phyloP scores from a whole-genome alignment of 2,888 invertebrate species.

The Sarcophaga rosellei region DNA sequence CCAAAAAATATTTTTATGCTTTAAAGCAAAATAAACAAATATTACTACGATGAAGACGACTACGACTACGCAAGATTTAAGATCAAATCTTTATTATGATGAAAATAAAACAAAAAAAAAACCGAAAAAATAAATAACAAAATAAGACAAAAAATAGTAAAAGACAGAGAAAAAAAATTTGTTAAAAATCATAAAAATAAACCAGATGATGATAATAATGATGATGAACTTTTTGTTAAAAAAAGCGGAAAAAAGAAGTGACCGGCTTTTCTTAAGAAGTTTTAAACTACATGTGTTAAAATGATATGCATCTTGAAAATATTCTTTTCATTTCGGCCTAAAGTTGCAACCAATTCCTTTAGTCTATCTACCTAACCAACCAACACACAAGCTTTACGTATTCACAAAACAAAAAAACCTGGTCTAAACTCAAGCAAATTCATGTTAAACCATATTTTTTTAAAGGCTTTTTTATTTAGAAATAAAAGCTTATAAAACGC shows the following conservation, averaged over 20 bases:
- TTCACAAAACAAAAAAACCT: slow-evolving; percentile 31
- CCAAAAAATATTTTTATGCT: slow-evolving; percentile 67
- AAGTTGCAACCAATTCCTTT: slow-evolving; percentile 46
- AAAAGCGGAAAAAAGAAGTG: background rate
- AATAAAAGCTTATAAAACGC: slow-evolving; percentile 46
- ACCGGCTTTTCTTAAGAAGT: slow-evolving; percentile 66
- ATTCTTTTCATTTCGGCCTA: slow-evolving; percentile 5
- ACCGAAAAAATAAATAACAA: background rate
- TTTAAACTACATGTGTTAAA: slow-evolving; percentile 49
- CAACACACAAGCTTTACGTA: background rate
- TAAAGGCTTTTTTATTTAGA: slow-evolving; percentile 44
- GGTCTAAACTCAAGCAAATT: slow-evolving; percentile 43
- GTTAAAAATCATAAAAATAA: slow-evolving; percentile 35
- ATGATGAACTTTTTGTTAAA: slow-evolving; percentile 47
- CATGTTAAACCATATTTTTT: slow-evolving; percentile 55
- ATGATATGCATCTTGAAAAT: slow-evolving; percentile 62
- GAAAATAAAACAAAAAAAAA: slow-evolving; percentile 1
- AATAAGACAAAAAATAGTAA: background rate
- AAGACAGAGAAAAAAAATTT: slow-evolving; percentile 16
- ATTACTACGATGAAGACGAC: background rate
- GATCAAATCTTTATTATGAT: slow-evolving; percentile 51
- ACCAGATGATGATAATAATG: slow-evolving; percentile 6
- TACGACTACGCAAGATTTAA: slow-evolving; percentile 28
- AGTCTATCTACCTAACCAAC: background rate
- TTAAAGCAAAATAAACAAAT: slow-evolving; percentile 4